phyloP scores from a whole-genome alignment of 1,140 invertebrate genomes.

The Zaprionus camerounensis region DNA sequence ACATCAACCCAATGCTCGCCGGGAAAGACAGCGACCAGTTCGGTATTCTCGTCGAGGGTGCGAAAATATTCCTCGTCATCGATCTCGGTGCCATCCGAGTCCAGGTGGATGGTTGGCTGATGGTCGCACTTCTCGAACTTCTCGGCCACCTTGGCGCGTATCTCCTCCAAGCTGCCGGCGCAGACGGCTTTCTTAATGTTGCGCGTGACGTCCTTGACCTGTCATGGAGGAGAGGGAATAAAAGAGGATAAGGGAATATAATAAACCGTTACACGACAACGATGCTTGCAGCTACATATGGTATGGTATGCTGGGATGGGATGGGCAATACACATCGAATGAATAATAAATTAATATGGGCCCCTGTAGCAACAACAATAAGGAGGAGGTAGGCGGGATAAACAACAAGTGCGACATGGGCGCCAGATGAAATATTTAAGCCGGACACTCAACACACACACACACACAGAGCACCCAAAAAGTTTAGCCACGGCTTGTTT shows the following conservation, averaged over 20 bases:
- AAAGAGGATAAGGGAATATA: slow-evolving; percentile 43
- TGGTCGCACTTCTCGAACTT: slow-evolving; percentile 87
- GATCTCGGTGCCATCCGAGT: slow-evolving; percentile 94
- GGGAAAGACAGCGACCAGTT: slow-evolving; percentile 90
- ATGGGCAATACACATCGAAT: slow-evolving; percentile 56
- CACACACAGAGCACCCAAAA: slow-evolving; percentile 31
- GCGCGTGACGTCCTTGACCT: slow-evolving; percentile 87
- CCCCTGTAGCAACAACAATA: slow-evolving; percentile 18
- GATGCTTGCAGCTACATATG: slow-evolving; percentile 52
- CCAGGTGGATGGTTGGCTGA: slow-evolving; percentile 90
- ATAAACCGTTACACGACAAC: slow-evolving; percentile 55
- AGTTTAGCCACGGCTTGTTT: slow-evolving; percentile 5
- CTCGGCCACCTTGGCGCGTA: slow-evolving; percentile 88
- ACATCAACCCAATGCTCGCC: slow-evolving; percentile 89
- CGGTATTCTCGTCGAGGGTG: slow-evolving; percentile 92
- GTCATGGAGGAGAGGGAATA: slow-evolving; percentile 5
- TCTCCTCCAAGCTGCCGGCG: slow-evolving; percentile 90
- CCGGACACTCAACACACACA: slow-evolving; percentile 21
- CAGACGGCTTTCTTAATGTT: slow-evolving; percentile 92
- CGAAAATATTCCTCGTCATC: slow-evolving; percentile 95
- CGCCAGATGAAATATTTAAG: slow-evolving; percentile 63
- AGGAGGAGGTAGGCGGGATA: background rate
- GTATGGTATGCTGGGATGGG: slow-evolving; percentile 6
- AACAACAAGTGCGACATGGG: slow-evolving; percentile 42
- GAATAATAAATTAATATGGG: slow-evolving; percentile 72